Evolutionary conservation across 2,888 invertebrate species (phyloP).

Genomic region (Tenthredo mesomela): DNA sequence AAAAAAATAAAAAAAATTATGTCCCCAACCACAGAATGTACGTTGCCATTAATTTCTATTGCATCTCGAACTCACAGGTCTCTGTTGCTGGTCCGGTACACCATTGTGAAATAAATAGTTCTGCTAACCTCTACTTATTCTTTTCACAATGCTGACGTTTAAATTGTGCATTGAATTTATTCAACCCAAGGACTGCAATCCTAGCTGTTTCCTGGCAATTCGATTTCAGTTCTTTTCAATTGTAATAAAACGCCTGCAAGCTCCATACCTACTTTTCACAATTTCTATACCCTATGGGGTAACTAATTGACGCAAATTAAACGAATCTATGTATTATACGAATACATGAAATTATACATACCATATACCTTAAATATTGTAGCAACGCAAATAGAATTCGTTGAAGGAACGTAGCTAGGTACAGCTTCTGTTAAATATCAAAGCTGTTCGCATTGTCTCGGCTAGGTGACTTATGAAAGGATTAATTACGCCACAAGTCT

Average conservation of each 20-base stretch:
- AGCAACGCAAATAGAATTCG: background rate
- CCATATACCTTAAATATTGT: background rate
- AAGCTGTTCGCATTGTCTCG: constrained; percentile 1
- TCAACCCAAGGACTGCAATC: constrained; percentile 21
- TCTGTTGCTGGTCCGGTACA: constrained; percentile 7
- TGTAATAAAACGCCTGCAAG: background rate
- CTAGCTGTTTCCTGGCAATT: constrained; percentile 14
- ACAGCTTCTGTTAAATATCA: constrained; percentile 17
- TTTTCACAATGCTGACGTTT: constrained; percentile 46
- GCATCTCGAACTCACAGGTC: constrained; percentile 23
- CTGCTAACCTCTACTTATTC: constrained; percentile 48
- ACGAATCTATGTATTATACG: background rate
- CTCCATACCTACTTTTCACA: background rate
- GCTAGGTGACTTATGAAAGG: background rate
- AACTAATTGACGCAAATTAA: background rate
- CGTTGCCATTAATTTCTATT: constrained; percentile 53
- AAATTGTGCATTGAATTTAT: constrained; percentile 51
- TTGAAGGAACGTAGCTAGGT: background rate
- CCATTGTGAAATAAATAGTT: constrained; percentile 51
- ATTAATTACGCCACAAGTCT: constrained; percentile 36
- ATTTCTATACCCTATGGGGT: background rate
- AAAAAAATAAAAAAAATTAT: constrained; percentile 26
- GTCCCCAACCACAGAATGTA: constrained; percentile 52
- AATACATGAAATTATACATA: background rate
- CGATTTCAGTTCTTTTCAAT: constrained; percentile 40